Evolutionary conservation across 2,888 invertebrate species (phyloP).

Genomic region (Euphydryas editha): DNA sequence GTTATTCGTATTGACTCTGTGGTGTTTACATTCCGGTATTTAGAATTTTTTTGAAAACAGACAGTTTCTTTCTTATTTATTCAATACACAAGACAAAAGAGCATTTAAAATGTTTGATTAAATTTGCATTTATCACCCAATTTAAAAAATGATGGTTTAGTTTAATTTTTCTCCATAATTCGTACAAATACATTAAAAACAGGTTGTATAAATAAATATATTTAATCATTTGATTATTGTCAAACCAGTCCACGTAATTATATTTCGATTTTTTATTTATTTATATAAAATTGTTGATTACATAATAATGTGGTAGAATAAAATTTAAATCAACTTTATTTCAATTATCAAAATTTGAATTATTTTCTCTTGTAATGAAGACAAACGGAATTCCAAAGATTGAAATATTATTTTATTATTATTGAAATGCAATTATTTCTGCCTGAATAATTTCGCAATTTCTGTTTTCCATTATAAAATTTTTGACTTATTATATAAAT

Average conservation of each 20-base stretch:
- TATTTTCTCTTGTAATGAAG: slow-evolving; percentile 11
- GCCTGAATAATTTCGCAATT: slow-evolving; percentile 34
- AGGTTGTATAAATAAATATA: background rate
- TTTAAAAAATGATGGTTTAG: background rate
- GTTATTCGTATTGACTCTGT: background rate
- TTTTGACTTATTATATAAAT: slow-evolving; percentile 29
- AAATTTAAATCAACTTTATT: background rate
- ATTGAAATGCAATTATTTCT: slow-evolving; percentile 37
- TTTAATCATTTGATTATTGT: background rate
- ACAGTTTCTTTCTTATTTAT: background rate
- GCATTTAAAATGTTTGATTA: background rate
- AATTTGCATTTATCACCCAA: slow-evolving; percentile 8
- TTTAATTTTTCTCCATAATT: background rate
- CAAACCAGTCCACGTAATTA: background rate
- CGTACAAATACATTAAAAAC: slow-evolving; percentile 1
- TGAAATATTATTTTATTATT: background rate
- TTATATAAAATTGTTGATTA: background rate
- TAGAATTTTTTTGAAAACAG: background rate
- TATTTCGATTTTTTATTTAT: background rate
- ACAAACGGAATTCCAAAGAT: background rate
- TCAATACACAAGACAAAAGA: background rate
- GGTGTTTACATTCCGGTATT: background rate
- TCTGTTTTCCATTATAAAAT: slow-evolving; percentile 17
- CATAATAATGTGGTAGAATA: background rate
- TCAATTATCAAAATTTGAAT: background rate